These are phyloP conservation scores for Eriocheir sinensis DNA, from an alignment of 1,140 invertebrate species.

Conservation along the genomic window DNA sequence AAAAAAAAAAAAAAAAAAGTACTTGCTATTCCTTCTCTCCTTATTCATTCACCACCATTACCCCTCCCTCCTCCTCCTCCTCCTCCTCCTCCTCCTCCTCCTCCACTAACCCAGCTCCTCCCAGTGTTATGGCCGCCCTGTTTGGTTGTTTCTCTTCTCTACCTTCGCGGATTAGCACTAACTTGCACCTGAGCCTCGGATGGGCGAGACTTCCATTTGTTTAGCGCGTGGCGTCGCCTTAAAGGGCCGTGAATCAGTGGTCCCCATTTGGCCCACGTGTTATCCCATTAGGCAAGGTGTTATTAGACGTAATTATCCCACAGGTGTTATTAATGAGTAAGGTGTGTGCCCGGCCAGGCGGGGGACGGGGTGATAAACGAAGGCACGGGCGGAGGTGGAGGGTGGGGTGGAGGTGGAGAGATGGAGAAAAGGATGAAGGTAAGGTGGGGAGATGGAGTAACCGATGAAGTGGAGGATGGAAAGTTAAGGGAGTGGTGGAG, in stretches of 20 bases:
- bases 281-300: constrained; percentile 21
- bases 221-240: neutral
- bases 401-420: neutral
- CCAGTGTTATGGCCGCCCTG: neutral
- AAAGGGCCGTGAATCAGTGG: neutral
- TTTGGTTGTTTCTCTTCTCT: neutral
- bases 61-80: too few species aligned
- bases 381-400: neutral
- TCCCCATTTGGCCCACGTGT: neutral
- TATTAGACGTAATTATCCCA: constrained; percentile 25
- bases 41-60: too few species aligned
- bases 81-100: neutral
- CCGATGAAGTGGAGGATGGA: too few species aligned
- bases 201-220: neutral
- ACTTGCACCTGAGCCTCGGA: neutral
- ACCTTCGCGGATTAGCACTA: neutral
- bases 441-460: too few species aligned
- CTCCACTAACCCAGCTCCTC: too few species aligned
- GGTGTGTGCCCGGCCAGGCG: neutral
- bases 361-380: neutral
- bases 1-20: too few species aligned
- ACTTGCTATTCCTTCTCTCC: too few species aligned
- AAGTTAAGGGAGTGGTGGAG: too few species aligned
- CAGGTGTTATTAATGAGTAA: constrained; percentile 5
- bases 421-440: too few species aligned